Base-by-base conservation (phyloP, 1,140 invertebrate genomes). In the Oscheius sp. region DNA sequence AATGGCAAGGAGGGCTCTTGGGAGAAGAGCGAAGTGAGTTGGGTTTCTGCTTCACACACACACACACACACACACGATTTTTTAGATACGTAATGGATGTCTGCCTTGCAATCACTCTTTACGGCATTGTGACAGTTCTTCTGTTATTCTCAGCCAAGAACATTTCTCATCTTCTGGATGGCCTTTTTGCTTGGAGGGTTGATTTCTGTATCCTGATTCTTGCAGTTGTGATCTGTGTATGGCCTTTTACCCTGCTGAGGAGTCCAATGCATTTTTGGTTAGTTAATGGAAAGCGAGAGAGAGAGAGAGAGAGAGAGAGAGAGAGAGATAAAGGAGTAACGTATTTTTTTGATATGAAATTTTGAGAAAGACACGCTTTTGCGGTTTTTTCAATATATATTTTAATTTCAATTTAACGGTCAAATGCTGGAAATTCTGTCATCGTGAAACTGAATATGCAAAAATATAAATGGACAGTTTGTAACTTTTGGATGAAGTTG, bases 251-350 rank as follows among this genome's bases (percentile, higher is more conserved):
- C 4, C 35, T 76, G 26, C 73, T 73, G 18, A 49, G 68, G 26
- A 61, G 45, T 0, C 73, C 73, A 26, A 68, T 63, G 46, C 64
- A 74, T 35, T 74, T 74, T 58, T 74, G 88, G 83, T n/a, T n/a
- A n/a, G n/a, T n/a, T n/a, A n/a, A n/a, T n/a, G n/a, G n/a, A n/a
- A n/a, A n/a, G n/a, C n/a, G n/a, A n/a, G n/a, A n/a, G n/a, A n/a
- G n/a, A n/a, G n/a, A n/a, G n/a, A n/a, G n/a, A n/a, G n/a, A n/a
- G n/a, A n/a, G n/a, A n/a, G n/a, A n/a, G n/a, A n/a, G n/a, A n/a
- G n/a, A n/a, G n/a, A n/a, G n/a, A n/a, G n/a, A n/a, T n/a, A n/a
- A n/a, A n/a, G n/a, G n/a, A n/a, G n/a, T n/a, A n/a, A n/a, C n/a
- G n/a, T n/a, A n/a, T n/a, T n/a, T n/a, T n/a, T n/a, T n/a, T n/a